These are phyloP conservation scores for Amblyopsis rosae DNA, from an alignment of 2,113 vertebrate genomes.

Conservation along the genomic window DNA sequence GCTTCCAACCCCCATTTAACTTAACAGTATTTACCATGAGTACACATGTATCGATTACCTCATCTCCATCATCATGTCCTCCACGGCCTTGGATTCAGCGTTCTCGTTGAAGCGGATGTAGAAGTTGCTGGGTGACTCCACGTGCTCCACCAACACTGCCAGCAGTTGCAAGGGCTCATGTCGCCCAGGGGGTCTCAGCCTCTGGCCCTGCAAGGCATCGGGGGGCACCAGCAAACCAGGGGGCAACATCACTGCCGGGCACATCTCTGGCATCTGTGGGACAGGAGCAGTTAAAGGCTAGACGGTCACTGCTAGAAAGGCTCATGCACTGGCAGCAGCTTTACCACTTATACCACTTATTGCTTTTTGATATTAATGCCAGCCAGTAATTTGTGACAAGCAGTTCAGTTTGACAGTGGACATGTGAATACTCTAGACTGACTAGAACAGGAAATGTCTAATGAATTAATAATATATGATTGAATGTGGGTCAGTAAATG, in stretches of 20 bases:
- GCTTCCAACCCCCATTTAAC: not conserved
- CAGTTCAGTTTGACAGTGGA: no score
- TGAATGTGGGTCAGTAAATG: no score
- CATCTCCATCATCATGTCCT: constrained; percentile 92
- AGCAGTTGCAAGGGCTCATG: constrained; percentile 71
- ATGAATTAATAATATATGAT: no score
- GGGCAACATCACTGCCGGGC: constrained; percentile 39
- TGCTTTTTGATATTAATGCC: no score
- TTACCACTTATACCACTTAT: no score
- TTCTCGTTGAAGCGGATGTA: constrained; percentile 79
- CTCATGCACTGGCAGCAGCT: not conserved
- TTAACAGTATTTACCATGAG: no score
- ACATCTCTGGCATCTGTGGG: constrained; percentile 59
- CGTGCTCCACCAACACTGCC: constrained; percentile 80
- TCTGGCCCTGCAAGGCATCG: constrained; percentile 81
- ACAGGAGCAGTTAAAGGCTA: not conserved
- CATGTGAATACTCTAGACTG: no score
- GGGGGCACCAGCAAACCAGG: constrained; percentile 72
- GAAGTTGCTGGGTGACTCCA: constrained; percentile 85
- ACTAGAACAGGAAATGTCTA: no score
- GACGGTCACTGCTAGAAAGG: not conserved
- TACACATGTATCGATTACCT: constrained; percentile 70
- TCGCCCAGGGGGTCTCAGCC: constrained; percentile 74
- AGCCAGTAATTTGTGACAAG: no score
- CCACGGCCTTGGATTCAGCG: constrained; percentile 75